phyloP scores from a whole-genome alignment of 2,888 invertebrate genomes.

The Drosophila percnosoma region DNA sequence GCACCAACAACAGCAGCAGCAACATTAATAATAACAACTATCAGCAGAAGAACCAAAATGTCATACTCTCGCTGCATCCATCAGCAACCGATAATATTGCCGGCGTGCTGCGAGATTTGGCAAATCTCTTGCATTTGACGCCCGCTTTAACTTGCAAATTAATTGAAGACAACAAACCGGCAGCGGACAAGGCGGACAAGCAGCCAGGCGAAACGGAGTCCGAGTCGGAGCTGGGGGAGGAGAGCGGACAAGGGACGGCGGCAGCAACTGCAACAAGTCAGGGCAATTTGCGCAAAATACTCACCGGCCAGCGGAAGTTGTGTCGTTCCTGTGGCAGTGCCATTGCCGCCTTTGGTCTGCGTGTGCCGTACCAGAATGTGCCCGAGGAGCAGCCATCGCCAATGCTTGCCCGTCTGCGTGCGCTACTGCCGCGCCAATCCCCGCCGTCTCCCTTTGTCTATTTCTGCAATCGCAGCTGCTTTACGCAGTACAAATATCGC shows the following conservation, averaged over 20 bases:
- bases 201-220: slow-evolving; percentile 17
- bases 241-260: neutral
- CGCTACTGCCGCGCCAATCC: slow-evolving; percentile 91
- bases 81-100: slow-evolving; percentile 82
- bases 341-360: slow-evolving; percentile 58
- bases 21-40: too few species aligned
- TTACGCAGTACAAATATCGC: slow-evolving; percentile 57
- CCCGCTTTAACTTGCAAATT: slow-evolving; percentile 96
- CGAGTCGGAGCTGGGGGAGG: slow-evolving; percentile 5
- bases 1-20: too few species aligned
- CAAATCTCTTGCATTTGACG: slow-evolving; percentile 95
- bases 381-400: slow-evolving; percentile 52
- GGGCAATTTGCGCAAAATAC: slow-evolving; percentile 91
- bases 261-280: slow-evolving; percentile 30
- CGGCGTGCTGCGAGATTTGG: slow-evolving; percentile 95
- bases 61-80: too few species aligned
- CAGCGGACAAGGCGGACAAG: slow-evolving; percentile 37
- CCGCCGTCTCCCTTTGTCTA: slow-evolving; percentile 87
- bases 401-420: slow-evolving; percentile 84
- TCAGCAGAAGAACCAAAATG: too few species aligned
- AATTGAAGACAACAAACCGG: slow-evolving; percentile 85
- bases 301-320: slow-evolving; percentile 95
- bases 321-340: slow-evolving; percentile 93
- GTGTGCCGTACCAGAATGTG: slow-evolving; percentile 87
- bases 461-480: slow-evolving; percentile 68